Conservation (phyloP, 2,797 vertebrate species). For the Enteromius radiatus region DNA sequence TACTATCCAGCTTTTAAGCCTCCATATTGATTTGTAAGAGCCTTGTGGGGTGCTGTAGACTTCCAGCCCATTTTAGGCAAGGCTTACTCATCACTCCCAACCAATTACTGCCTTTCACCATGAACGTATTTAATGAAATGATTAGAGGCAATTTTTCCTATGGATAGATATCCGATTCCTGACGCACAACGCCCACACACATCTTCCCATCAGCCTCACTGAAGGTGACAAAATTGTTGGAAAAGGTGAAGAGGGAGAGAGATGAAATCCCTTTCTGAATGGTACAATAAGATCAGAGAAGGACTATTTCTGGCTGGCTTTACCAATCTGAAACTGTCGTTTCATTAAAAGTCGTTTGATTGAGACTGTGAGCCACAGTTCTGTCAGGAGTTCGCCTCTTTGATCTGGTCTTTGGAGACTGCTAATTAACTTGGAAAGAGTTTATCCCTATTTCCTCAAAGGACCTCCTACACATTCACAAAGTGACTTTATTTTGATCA, state of each 20-base stretch:
- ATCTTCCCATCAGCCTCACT: constrained; percentile 22
- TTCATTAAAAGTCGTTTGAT: neutral
- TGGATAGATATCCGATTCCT: constrained; percentile 41
- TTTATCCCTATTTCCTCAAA: constrained; percentile 39
- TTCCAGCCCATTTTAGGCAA: constrained; percentile 33
- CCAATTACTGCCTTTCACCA: constrained; percentile 39
- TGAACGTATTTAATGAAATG: constrained; percentile 42
- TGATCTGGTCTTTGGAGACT: constrained; percentile 40
- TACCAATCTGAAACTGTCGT: neutral
- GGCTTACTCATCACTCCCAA: constrained; percentile 29
- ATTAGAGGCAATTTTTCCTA: constrained; percentile 40
- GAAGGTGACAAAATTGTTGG: constrained; percentile 25
- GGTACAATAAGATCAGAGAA: constrained; percentile 4
- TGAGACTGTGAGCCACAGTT: constrained; percentile 10
- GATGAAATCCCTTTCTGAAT: constrained; percentile 1
- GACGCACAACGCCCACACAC: constrained; percentile 34
- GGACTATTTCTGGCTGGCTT: neutral
- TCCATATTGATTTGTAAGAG: constrained; percentile 33
- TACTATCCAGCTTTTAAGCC: constrained; percentile 13
- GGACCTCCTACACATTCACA: constrained; percentile 51
- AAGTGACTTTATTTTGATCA: constrained; percentile 44
- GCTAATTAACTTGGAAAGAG: constrained; percentile 48
- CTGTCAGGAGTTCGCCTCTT: constrained; percentile 12
- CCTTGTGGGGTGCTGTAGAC: neutral
- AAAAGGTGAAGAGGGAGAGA: constrained; percentile 18